Evolutionary conservation across 2,888 invertebrate species (phyloP), one percentile per base, ranked within the genome.

Genomic region (Trachelus troglodyta): DNA sequence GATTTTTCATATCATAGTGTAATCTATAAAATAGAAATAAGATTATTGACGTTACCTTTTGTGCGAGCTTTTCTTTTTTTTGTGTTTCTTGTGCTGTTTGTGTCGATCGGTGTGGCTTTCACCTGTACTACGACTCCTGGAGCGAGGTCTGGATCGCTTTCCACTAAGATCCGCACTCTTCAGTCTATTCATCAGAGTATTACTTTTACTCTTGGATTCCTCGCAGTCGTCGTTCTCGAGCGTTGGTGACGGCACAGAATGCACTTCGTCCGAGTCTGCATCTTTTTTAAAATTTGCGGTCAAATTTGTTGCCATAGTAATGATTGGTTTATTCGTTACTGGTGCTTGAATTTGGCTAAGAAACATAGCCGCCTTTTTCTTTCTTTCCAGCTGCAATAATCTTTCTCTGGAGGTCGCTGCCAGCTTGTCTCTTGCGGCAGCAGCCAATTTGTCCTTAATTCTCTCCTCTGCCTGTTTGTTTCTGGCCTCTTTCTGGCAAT

Each of bases 331-430:
- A 2, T 77, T 31, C 12, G 83, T 35, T 11, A 81, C 73, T 3
- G 89, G 87, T 4, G 88, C 73, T 85, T 91, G 92, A 75, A 94
- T 91, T 78, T 93, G 93, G 88, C 93, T 94, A 12, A 97, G 93
- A 91, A 98, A 97, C 88, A 96, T 96, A 12, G 96, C 95, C 0
- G 97, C 97, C 85, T 96, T 95, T 35, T 95, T 94, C 84, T 97
- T 95, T 0, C 98, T 92, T 89, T 97, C 97, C 83, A 94, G 88
- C 87, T 96, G 96, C 79, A 95, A 91, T 90, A 95, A 90, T 81
- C 92, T 81, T 89, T 94, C 90, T 85, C 94, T 85, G 0, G 88
- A 89, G 34, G 84, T 87, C 30, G n/a, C 91, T 83, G 80, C 87
- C 81, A 93, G 89, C 82, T 94, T 92, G 87, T 94, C 94, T 85